These are phyloP conservation scores for Gymnocypris eckloni DNA, from an alignment of 2,797 vertebrate species.

Conservation along the genomic window DNA sequence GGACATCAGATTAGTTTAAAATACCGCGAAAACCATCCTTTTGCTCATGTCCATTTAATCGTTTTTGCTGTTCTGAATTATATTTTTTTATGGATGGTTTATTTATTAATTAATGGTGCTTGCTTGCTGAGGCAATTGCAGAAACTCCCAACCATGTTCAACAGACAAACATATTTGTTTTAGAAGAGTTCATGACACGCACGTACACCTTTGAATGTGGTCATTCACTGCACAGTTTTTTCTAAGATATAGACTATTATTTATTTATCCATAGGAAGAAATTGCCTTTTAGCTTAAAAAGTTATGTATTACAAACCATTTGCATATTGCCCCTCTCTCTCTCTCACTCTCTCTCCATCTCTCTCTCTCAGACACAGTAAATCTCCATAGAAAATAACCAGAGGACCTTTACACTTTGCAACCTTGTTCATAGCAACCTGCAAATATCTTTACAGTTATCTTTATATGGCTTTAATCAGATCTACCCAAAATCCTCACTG, in stretches of 20 bases:
- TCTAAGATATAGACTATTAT: background rate
- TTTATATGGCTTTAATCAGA: slow-evolving; percentile 23
- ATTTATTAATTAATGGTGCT: background rate
- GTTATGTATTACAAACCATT: background rate
- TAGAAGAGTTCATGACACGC: background rate
- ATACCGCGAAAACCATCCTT: background rate
- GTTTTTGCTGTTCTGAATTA: background rate
- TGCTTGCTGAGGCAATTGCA: background rate
- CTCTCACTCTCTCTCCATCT: too few relatives aligned
- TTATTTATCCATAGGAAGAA: background rate
- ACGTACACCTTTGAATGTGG: too few relatives aligned
- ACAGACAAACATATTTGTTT: background rate
- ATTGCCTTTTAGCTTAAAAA: background rate
- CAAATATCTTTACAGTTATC: background rate
- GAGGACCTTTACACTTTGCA: slow-evolving; percentile 25
- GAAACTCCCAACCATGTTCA: background rate
- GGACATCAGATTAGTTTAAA: too few relatives aligned
- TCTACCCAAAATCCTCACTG: background rate
- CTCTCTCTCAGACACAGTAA: background rate
- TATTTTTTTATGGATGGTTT: background rate
- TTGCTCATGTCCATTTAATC: background rate
- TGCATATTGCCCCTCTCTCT: too few relatives aligned
- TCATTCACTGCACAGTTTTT: background rate
- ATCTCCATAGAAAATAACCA: background rate
- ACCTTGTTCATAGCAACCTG: background rate